phyloP scores from a whole-genome alignment of 2,113 vertebrate species.

The Sus scrofa region DNA sequence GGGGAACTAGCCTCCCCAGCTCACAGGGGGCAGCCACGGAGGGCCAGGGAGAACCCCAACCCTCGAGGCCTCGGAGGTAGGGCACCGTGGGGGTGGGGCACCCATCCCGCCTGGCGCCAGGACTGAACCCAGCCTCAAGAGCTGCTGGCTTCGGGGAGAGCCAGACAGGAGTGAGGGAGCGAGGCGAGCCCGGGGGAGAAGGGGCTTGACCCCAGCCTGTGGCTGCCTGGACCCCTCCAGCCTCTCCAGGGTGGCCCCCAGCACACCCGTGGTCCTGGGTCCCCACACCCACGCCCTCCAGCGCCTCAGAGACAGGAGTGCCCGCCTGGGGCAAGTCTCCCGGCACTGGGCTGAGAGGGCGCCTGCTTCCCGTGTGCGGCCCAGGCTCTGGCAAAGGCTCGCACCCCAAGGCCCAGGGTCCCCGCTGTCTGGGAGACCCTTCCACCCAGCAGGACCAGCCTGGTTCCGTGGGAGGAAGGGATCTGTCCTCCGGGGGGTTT shows the following conservation, averaged over 20 bases:
- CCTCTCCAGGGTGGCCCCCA: background rate
- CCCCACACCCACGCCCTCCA: background rate
- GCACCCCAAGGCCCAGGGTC: background rate
- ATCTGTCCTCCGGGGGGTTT: no score
- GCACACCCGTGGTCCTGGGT: background rate
- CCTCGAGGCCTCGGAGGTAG: no score
- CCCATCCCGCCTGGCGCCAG: no score
- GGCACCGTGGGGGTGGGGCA: no score
- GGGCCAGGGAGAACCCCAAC: no score
- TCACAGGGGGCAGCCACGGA: no score
- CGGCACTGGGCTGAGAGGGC: background rate
- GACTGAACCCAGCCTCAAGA: no score
- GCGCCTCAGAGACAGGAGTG: background rate
- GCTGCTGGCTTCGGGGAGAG: background rate
- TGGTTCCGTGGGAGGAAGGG: no score
- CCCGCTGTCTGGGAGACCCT: no score
- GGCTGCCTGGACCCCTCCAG: background rate
- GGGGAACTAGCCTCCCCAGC: no score
- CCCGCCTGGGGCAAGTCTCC: background rate
- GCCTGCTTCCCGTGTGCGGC: background rate
- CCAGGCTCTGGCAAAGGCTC: no score
- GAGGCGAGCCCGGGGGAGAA: background rate
- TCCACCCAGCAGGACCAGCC: no score
- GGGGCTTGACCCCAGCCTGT: background rate
- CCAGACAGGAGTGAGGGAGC: background rate